These are phyloP conservation scores for Anthopleura sola DNA, from an alignment of 64 coral and sea anemone species.

Conservation along the genomic window DNA sequence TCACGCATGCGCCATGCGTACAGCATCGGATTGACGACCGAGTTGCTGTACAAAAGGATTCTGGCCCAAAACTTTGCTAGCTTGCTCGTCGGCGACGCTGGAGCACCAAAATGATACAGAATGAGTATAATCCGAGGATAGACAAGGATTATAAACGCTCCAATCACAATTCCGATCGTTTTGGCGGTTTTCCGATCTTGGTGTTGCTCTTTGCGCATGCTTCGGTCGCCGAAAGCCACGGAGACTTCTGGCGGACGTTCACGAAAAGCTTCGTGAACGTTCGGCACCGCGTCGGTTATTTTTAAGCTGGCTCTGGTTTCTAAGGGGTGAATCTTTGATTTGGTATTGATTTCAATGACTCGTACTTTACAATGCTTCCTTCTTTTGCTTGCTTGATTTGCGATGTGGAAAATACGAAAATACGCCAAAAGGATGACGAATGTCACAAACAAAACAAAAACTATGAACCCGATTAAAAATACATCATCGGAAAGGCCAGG, in stretches of 20 bases:
- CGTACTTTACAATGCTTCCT: neutral
- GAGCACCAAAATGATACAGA: constrained; percentile 18
- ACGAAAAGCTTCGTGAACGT: neutral
- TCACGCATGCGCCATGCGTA: constrained; percentile 55
- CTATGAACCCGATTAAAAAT: constrained; percentile 18
- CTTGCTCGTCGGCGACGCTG: neutral
- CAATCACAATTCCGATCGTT: constrained; percentile 41
- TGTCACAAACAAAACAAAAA: constrained; percentile 24
- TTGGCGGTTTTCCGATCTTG: constrained; percentile 42
- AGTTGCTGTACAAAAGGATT: constrained; percentile 50
- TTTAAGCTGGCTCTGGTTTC: neutral
- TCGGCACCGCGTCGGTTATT: neutral
- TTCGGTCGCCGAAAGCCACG: neutral
- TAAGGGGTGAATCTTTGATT: neutral
- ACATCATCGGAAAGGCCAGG: constrained; percentile 2
- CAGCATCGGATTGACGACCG: constrained; percentile 41
- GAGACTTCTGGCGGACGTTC: neutral
- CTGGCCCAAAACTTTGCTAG: constrained; percentile 27
- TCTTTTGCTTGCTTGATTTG: constrained; percentile 17
- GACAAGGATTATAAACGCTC: constrained; percentile 35
- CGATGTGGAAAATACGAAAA: constrained; percentile 29
- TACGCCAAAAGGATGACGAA: constrained; percentile 18
- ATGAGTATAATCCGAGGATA: constrained; percentile 59
- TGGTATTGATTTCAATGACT: neutral
- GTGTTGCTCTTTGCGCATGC: constrained; percentile 6